A percentile compares a stretch with the other conserved stretches of the same genome.
Conservation (phyloP, 2,888 invertebrate genomes). For the Drosophila putrida region DNA sequence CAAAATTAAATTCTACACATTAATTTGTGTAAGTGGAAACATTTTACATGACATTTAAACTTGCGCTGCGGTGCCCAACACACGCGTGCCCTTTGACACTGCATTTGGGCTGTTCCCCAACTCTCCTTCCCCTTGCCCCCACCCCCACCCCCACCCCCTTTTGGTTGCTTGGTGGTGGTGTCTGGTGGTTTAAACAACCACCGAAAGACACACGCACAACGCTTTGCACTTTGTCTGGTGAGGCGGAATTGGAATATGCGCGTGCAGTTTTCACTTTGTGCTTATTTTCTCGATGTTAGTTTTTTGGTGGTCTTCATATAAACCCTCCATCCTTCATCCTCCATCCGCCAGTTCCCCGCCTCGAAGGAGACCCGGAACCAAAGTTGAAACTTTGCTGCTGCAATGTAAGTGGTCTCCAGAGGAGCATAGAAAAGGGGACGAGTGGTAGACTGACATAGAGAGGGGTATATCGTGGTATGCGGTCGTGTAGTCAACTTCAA, state of each 20-base stretch:
- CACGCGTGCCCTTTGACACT: slow-evolving; percentile 62
- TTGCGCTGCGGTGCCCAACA: slow-evolving; percentile 61
- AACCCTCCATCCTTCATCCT: neutral
- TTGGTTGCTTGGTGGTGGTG: slow-evolving; percentile 36
- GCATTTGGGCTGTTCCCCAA: slow-evolving; percentile 29
- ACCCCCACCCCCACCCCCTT: neutral
- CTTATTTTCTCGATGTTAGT: slow-evolving; percentile 70
- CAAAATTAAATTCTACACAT: slow-evolving; percentile 79
- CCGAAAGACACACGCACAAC: slow-evolving; percentile 72
- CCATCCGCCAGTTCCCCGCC: neutral
- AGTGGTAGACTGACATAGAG: neutral
- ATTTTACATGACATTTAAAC: slow-evolving; percentile 82
- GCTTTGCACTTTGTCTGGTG: slow-evolving; percentile 80
- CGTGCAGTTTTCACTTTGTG: slow-evolving; percentile 72
- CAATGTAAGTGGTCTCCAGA: slow-evolving; percentile 74
- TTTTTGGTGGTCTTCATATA: slow-evolving; percentile 49
- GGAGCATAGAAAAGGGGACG: slow-evolving; percentile 11
- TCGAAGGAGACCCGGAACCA: slow-evolving; percentile 17
- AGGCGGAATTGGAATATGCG: slow-evolving; percentile 74
- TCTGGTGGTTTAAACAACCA: slow-evolving; percentile 57
- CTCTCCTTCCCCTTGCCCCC: no score
- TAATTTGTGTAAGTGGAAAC: slow-evolving; percentile 82
- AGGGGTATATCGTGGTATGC: slow-evolving; percentile 54
- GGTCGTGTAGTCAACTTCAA: slow-evolving; percentile 81
- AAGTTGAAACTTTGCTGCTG: slow-evolving; percentile 69